These are phyloP conservation scores for Eupithecia insigniata DNA, from an alignment of 2,888 invertebrate genomes.

Conservation along the genomic window DNA sequence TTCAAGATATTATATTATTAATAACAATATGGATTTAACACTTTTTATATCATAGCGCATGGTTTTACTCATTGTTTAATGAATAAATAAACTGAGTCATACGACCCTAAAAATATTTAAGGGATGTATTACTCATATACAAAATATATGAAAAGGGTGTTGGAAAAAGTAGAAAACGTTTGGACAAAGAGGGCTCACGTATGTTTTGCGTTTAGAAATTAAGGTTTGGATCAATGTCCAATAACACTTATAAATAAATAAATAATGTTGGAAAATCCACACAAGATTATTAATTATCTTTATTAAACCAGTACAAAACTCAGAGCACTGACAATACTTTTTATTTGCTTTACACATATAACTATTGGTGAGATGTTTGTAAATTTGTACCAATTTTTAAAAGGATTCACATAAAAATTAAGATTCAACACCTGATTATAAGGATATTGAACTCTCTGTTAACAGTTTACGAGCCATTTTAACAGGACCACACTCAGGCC, in stretches of 20 bases:
- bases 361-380: too few relatives aligned
- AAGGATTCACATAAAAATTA: conserved; percentile 10
- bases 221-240: neutral
- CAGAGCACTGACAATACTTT: neutral
- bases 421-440: conserved; percentile 3
- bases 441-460: conserved; percentile 8
- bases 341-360: neutral
- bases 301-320: neutral
- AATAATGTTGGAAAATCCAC: too few relatives aligned
- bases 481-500: conserved; percentile 27
- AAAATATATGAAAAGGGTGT: neutral
- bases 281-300: too few relatives aligned
- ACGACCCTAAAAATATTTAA: too few relatives aligned
- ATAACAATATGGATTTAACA: too few relatives aligned
- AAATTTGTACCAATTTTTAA: neutral
- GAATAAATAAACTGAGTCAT: too few relatives aligned
- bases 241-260: neutral
- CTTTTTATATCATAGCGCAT: neutral
- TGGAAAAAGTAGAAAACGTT: neutral
- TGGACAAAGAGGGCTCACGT: too few relatives aligned
- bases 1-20: too few relatives aligned
- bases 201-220: neutral
- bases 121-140: neutral
- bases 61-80: neutral
- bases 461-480: conserved; percentile 28